Conservation (phyloP, 2,888 invertebrate species). For the Drosophila rubida region DNA sequence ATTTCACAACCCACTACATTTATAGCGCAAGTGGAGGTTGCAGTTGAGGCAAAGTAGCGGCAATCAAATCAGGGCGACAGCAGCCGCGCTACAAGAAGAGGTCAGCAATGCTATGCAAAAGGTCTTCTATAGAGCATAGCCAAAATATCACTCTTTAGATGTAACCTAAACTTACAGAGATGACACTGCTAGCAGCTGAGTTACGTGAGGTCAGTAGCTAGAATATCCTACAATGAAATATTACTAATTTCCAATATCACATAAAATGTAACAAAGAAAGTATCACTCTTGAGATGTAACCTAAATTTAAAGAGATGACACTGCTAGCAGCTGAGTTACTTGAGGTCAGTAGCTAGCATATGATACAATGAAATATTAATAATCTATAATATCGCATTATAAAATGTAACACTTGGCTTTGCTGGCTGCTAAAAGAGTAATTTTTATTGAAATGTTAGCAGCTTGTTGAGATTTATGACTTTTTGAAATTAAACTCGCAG, state of each 20-base stretch:
- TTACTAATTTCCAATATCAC: too few relatives aligned
- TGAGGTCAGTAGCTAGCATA: not conserved
- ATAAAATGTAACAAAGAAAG: too few relatives aligned
- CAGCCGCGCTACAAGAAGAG: slow-evolving; percentile 8
- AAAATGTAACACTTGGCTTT: too few relatives aligned
- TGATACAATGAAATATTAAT: not conserved
- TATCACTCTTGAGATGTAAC: not conserved
- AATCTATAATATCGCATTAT: too few relatives aligned
- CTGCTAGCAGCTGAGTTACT: not conserved
- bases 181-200: not conserved
- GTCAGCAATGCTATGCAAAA: not conserved
- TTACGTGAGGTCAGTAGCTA: slow-evolving; percentile 4
- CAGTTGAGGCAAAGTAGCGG: not conserved
- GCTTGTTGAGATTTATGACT: too few relatives aligned
- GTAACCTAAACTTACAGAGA: not conserved
- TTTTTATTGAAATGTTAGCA: too few relatives aligned
- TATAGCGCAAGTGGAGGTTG: not conserved
- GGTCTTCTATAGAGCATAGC: not conserved
- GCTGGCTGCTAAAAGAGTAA: too few relatives aligned
- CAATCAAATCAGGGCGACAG: not conserved
- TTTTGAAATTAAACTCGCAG: too few relatives aligned
- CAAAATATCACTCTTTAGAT: not conserved
- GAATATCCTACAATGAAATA: not conserved
- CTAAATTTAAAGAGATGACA: not conserved
- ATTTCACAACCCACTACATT: slow-evolving; percentile 9